A percentile compares a stretch with the other conserved stretches of the same genome.
These are phyloP conservation scores for Ciconia nigra DNA, from an alignment of 2,797 vertebrate genomes.

Conservation along the genomic window DNA sequence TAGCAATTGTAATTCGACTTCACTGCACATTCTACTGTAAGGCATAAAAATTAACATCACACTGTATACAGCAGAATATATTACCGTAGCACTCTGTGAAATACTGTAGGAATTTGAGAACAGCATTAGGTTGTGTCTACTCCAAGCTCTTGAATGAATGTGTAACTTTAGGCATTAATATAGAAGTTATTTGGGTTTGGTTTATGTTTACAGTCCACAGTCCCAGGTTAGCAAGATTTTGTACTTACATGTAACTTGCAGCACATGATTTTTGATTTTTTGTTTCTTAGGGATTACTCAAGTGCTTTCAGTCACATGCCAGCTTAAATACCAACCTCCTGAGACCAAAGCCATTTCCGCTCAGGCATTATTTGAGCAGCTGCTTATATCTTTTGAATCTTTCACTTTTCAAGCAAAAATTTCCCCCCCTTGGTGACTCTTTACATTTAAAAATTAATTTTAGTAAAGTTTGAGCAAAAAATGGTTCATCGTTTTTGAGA, in stretches of 20 bases:
- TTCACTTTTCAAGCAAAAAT: background rate
- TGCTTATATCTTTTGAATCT: background rate
- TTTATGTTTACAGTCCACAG: background rate
- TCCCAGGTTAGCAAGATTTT: background rate
- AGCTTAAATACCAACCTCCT: conserved; percentile 9
- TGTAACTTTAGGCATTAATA: background rate
- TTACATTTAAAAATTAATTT: background rate
- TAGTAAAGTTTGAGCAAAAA: background rate
- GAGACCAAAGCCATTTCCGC: background rate
- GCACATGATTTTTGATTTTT: background rate
- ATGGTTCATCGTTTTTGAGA: background rate
- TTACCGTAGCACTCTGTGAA: background rate
- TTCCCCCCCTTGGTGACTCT: background rate
- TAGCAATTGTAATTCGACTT: conserved; percentile 38
- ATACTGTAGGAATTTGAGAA: conserved; percentile 15
- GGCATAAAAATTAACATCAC: conserved; percentile 54
- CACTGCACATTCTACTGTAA: conserved; percentile 33
- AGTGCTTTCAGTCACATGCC: conserved; percentile 14
- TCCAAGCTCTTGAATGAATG: background rate
- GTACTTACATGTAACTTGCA: background rate
- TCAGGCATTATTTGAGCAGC: background rate
- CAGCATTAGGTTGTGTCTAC: background rate
- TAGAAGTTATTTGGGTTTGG: background rate
- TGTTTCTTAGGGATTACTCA: background rate
- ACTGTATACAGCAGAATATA: conserved; percentile 13